Conservation (phyloP, 2,888 invertebrate genomes). For the Trimorus sp. region DNA sequence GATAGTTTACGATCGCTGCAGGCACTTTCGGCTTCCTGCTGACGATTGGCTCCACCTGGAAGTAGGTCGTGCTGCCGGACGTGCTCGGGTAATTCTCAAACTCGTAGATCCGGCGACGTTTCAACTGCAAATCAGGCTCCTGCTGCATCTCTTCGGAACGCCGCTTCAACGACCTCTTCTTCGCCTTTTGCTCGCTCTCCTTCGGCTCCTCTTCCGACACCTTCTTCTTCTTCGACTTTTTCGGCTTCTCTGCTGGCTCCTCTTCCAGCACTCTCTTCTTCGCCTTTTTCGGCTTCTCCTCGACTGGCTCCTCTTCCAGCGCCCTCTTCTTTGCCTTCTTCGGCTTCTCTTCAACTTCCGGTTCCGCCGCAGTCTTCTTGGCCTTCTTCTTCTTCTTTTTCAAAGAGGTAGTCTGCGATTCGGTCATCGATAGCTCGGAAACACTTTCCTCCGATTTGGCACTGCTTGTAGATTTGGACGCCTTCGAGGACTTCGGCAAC, state of each 20-base stretch:
- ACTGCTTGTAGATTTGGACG: too few species aligned
- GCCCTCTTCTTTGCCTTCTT: conserved; percentile 16
- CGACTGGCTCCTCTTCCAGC: background rate
- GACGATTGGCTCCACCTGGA: conserved; percentile 73
- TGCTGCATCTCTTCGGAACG: conserved; percentile 27
- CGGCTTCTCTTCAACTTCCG: conserved; percentile 7
- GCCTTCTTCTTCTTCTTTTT: conserved; percentile 1
- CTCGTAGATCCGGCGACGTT: conserved; percentile 15
- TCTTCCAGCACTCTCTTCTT: background rate
- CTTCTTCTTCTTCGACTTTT: conserved; percentile 23
- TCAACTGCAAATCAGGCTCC: background rate
- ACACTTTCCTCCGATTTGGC: too few species aligned
- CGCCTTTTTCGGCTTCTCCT: background rate
- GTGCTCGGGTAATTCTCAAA: conserved; percentile 58
- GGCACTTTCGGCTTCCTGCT: conserved; percentile 69
- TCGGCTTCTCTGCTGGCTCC: conserved; percentile 12
- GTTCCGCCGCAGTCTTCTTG: background rate
- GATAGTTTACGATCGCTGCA: conserved; percentile 64
- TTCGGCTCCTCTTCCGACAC: background rate
- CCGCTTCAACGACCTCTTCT: conserved; percentile 24
- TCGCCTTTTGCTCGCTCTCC: too few species aligned
- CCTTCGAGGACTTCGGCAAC: too few species aligned
- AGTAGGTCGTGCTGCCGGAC: conserved; percentile 74
- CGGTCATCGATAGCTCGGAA: too few species aligned
- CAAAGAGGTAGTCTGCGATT: background rate